Evolutionary conservation across 2,888 invertebrate species (phyloP), one percentile per base, ranked within the genome.

Genomic region (Ceraclea dissimilis): DNA sequence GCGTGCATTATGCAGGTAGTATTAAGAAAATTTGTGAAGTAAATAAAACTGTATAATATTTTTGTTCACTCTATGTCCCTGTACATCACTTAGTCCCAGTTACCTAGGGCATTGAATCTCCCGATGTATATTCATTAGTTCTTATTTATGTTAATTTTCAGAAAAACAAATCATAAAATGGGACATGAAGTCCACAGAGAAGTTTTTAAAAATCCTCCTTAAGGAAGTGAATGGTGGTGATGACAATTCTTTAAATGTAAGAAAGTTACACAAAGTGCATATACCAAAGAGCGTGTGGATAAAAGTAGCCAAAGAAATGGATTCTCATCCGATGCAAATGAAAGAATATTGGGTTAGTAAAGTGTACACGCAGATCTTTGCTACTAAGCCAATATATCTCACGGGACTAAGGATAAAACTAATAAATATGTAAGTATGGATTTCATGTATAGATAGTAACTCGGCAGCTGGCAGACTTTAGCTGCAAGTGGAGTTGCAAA

Each of bases 361-460:
- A 51, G 47, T 57, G 11, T 54, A 57, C 20, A 51, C 54, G 6
- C 57, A 57, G 34, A 10, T 57, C 16, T 57, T 57, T 47, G 47
- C 33, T 6, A 54, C 17, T 1, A 22, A 57, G 21, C 46, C 46
- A 4, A 47, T 57, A 11, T 54, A 54, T 19, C 16, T 57, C 16
- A 46, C 19, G 21, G 5, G 16, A 13, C 13, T 57, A 13, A 50
- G 57, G 34, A 17, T n/a, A 16, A 54, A 54, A 16, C 26, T 54
- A 16, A 18, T 57, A 10, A 26, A 51, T 51, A 33, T 57, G 57
- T 57, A 54, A 54, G 57, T 54, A 19, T n/a, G n/a, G n/a, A n/a
- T n/a, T n/a, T n/a, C n/a, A n/a, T n/a, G n/a, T n/a, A n/a, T n/a
- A n/a, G n/a, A n/a, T n/a, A n/a, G n/a, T n/a, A n/a, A n/a, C n/a